These are phyloP conservation scores for Aix galericulata DNA, from an alignment of 2,113 vertebrate species.

Conservation along the genomic window DNA sequence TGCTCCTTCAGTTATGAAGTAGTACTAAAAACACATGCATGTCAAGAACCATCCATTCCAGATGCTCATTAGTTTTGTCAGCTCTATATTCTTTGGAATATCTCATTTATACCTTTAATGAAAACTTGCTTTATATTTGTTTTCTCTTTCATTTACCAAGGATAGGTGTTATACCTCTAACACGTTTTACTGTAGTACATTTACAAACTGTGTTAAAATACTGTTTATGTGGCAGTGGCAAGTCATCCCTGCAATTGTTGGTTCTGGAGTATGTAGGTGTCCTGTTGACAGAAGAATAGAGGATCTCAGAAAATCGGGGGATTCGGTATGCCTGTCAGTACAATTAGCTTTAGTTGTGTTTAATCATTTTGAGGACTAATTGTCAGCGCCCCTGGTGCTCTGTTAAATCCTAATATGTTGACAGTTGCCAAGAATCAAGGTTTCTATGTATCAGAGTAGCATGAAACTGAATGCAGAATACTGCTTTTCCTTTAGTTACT, in stretches of 20 bases:
- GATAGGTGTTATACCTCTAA: background rate
- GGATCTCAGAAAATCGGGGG: slow-evolving; percentile 35
- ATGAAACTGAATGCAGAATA: background rate
- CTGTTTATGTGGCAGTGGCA: slow-evolving; percentile 53
- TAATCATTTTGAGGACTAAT: slow-evolving; percentile 23
- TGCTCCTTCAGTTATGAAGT: background rate
- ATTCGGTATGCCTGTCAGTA: background rate
- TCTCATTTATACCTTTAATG: background rate
- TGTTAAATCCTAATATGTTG: slow-evolving; percentile 26
- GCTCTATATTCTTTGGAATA: background rate
- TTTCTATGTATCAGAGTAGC: background rate
- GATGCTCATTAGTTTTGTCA: background rate
- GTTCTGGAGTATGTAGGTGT: slow-evolving; percentile 62
- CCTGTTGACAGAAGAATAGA: slow-evolving; percentile 58
- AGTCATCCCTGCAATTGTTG: slow-evolving; percentile 30
- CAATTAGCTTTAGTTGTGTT: slow-evolving; percentile 41
- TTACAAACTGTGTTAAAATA: slow-evolving; percentile 21
- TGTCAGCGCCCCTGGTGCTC: background rate
- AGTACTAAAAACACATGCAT: background rate
- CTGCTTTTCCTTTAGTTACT: slow-evolving; percentile 7
- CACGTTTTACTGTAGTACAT: background rate
- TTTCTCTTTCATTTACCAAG: background rate
- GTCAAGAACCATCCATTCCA: background rate
- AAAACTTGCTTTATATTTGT: background rate
- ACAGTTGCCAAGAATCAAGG: background rate